These are phyloP conservation scores for Nemurella pictetii DNA, from an alignment of 2,888 invertebrate genomes.

Conservation along the genomic window DNA sequence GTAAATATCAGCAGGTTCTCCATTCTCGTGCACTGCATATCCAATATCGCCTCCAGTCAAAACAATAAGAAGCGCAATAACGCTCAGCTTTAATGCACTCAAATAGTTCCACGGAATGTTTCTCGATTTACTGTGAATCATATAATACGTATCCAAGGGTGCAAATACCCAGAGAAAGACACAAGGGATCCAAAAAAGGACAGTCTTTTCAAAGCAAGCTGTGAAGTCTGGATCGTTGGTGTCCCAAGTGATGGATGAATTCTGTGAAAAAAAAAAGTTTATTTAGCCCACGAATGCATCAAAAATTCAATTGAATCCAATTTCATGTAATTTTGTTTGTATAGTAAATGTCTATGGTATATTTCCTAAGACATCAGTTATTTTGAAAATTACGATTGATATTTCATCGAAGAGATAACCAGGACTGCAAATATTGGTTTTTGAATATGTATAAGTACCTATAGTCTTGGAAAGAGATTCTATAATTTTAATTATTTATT, in stretches of 20 bases:
- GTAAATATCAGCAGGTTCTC: constrained; percentile 63
- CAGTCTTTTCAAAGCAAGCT: constrained; percentile 89
- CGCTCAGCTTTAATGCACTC: constrained; percentile 68
- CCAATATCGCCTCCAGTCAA: constrained; percentile 71
- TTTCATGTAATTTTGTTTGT: too few species aligned
- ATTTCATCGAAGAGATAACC: too few species aligned
- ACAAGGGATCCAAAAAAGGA: constrained; percentile 87
- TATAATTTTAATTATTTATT: too few species aligned
- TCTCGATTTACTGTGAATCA: constrained; percentile 72
- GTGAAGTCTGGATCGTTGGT: constrained; percentile 84
- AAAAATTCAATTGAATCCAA: too few species aligned
- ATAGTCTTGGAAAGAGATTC: too few species aligned
- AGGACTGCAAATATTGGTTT: too few species aligned
- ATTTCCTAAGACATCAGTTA: too few species aligned
- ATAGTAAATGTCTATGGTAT: too few species aligned
- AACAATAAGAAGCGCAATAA: constrained; percentile 66
- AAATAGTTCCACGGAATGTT: constrained; percentile 74
- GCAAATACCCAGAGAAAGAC: constrained; percentile 78
- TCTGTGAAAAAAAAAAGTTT: constrained; percentile 61
- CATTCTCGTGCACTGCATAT: constrained; percentile 60
- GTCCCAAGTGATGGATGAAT: constrained; percentile 75
- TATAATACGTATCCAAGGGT: constrained; percentile 74
- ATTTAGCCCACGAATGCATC: not conserved
- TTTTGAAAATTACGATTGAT: too few species aligned
- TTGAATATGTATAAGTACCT: too few species aligned